Evolutionary conservation across 2,888 invertebrate species (phyloP).

Genomic region (Nomada ferruginata): DNA sequence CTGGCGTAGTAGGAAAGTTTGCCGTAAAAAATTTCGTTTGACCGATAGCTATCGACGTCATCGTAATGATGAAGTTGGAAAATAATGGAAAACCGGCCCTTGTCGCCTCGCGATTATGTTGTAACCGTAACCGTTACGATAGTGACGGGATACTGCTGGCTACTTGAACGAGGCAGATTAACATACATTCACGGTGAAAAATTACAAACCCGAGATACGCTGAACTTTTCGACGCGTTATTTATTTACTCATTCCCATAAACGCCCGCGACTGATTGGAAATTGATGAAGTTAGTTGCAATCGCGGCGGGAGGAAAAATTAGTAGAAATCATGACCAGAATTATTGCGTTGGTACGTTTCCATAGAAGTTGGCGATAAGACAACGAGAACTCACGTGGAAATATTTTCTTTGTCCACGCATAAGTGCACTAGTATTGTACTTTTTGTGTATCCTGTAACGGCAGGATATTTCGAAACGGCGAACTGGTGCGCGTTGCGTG

Average conservation of each 20-base stretch:
- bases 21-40: background rate
- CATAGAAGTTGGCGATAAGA: background rate
- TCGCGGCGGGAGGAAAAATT: background rate
- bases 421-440: background rate
- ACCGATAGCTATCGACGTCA: background rate
- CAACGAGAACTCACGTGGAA: background rate
- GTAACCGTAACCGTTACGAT: conserved; percentile 24
- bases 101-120: background rate
- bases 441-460: too few species aligned
- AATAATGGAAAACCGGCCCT: conserved; percentile 7
- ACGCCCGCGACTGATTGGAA: conserved; percentile 19
- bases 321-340: conserved; percentile 3
- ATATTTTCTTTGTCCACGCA: background rate
- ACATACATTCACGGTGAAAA: background rate
- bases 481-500: conserved; percentile 6
- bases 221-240: conserved; percentile 17
- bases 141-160: background rate
- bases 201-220: background rate
- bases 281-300: conserved; percentile 5
- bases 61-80: background rate
- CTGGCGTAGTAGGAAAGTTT: conserved; percentile 24
- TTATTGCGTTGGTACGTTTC: conserved; percentile 25
- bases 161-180: conserved; percentile 6
- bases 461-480: background rate
- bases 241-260: conserved; percentile 3